Percentiles rank a stretch among this genome's conserved stretches.
phyloP scores from a whole-genome alignment of 2,113 vertebrate genomes.

The Pterocles orientalis region DNA sequence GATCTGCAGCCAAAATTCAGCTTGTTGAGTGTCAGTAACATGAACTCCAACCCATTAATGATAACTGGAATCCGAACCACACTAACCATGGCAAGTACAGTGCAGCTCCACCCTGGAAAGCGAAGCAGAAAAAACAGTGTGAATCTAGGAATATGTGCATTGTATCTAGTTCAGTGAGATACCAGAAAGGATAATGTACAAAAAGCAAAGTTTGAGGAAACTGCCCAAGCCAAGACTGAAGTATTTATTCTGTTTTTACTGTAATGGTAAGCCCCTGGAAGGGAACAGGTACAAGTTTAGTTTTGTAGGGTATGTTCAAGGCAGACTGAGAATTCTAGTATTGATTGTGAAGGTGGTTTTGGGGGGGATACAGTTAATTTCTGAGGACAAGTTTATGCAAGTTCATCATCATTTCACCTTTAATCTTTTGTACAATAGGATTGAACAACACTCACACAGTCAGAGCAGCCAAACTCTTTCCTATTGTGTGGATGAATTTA shows the following conservation, averaged over 20 bases:
- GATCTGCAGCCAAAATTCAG: background rate
- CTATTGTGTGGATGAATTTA: background rate
- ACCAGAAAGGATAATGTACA: background rate
- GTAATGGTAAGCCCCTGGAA: accelerated
- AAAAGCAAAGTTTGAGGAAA: background rate
- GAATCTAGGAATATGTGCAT: background rate
- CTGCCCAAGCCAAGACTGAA: background rate
- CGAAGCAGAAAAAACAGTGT: background rate
- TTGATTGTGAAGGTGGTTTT: background rate
- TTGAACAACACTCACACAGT: background rate
- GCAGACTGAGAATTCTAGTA: background rate
- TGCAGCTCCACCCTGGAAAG: background rate
- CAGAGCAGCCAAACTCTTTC: background rate
- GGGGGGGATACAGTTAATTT: background rate
- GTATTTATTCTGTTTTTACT: background rate
- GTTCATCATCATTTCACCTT: background rate
- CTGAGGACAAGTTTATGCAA: background rate
- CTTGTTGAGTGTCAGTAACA: background rate
- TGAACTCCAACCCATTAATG: background rate
- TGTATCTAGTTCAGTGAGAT: background rate
- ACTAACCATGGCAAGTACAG: background rate
- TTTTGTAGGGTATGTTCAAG: background rate
- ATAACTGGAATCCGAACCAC: background rate
- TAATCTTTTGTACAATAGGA: background rate
- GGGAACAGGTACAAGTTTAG: background rate